Conservation (phyloP, 2,888 invertebrate species). For the Pseudococcus viburni region DNA sequence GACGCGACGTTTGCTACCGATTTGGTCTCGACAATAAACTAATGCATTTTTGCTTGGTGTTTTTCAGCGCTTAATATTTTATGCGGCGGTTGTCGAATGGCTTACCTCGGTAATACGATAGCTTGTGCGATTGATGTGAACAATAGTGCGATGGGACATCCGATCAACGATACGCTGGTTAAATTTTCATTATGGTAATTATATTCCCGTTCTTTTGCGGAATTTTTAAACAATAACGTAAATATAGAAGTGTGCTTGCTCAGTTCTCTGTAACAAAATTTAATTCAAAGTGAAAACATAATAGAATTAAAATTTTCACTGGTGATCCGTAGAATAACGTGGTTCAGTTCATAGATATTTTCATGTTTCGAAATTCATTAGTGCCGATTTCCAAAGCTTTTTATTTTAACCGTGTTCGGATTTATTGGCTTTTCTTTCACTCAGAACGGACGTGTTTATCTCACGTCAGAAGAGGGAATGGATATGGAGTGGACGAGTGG, state of each 20-base stretch:
- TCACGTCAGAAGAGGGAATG: no score
- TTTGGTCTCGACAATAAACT: no score
- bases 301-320: not conserved
- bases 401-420: no score
- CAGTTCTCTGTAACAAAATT: constrained; percentile 74
- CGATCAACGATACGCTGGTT: constrained; percentile 78
- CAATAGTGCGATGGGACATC: constrained; percentile 77
- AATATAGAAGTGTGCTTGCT: constrained; percentile 79
- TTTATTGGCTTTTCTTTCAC: no score
- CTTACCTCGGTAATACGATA: constrained; percentile 75
- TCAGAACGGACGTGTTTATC: no score
- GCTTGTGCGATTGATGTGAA: constrained; percentile 74
- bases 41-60: not conserved
- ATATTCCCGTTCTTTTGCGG: constrained; percentile 79
- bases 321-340: no score
- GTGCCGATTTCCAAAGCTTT: no score
- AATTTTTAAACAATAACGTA: constrained; percentile 79
- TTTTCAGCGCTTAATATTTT: not conserved
- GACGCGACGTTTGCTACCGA: no score
- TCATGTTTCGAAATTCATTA: no score
- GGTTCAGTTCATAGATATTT: no score
- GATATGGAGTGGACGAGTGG: no score
- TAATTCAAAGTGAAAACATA: not conserved
- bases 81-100: not conserved
- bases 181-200: constrained; percentile 78